Conservation (phyloP, 2,113 vertebrate species). For the Delphinapterus leucas region DNA sequence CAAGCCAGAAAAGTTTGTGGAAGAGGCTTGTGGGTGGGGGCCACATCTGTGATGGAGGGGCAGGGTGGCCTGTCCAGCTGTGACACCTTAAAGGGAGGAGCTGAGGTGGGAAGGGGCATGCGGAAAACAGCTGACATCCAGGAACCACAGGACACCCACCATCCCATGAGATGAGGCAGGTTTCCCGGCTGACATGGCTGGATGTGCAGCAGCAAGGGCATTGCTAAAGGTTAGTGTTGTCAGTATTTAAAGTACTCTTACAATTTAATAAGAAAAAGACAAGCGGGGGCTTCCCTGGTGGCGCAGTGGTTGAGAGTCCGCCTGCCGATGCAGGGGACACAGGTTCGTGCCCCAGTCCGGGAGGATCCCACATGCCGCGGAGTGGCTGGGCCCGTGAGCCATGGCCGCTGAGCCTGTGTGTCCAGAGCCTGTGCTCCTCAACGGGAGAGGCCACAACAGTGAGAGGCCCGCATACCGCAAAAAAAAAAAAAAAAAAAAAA, state of each 20-base stretch:
- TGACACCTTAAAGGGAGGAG: fast-evolving
- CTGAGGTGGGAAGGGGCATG: neutral
- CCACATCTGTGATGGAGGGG: too few relatives aligned
- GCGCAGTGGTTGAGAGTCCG: too few relatives aligned
- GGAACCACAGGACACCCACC: neutral
- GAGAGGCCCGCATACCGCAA: too few relatives aligned
- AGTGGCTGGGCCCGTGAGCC: too few relatives aligned
- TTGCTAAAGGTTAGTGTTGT: neutral
- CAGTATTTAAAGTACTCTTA: neutral
- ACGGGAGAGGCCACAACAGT: too few relatives aligned
- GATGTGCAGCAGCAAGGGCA: neutral
- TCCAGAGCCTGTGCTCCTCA: too few relatives aligned
- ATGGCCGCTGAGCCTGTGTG: too few relatives aligned
- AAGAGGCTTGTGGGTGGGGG: neutral
- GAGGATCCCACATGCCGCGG: too few relatives aligned
- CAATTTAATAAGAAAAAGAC: neutral
- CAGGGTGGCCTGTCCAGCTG: neutral
- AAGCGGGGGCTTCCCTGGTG: too few relatives aligned
- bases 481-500: neutral
- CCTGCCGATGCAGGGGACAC: too few relatives aligned
- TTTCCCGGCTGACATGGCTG: neutral
- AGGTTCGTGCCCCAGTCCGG: too few relatives aligned
- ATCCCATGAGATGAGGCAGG: neutral
- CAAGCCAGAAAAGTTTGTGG: neutral
- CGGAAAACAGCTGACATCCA: neutral